Base-by-base conservation (phyloP, 2,888 invertebrate genomes). In the Bellardia pandia region DNA sequence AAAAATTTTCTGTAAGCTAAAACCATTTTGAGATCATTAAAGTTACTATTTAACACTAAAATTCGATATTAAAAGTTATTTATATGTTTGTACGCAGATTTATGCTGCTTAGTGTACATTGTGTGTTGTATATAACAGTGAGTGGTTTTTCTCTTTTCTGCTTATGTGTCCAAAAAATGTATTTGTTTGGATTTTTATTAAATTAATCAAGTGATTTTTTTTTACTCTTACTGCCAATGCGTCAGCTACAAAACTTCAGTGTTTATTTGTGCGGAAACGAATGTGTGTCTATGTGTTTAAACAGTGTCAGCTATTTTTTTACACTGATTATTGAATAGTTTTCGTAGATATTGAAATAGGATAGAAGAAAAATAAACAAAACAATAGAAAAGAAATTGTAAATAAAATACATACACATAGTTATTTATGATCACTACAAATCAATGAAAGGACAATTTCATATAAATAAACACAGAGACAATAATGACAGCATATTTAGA, bases 151-250 rank as follows among this genome's bases (percentile, higher is more conserved):
- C 42, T 82, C 37, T 13, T 60, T 82, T 76, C 23, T 76, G 69
- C n/a, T 69, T 60, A 69, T 76, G 60, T 76, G 42, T 51, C 68
- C 45, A 75, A 51, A 51, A 30, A 51, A 30, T 48, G 51, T 69
- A 4, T 60, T 37, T 69, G 7, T 51, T 77, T 33, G 11, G 11
- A 33, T 40, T 77, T 66, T 86, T 79, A 64, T 75, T 78, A 82
- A 78, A 78, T 83, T 86, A 86, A 86, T 86, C 86, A 86, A 86
- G 69, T 82, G 82, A 78, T 75, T 51, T 69, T 23, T 23, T 23
- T 23, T 23, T 23, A 23, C 23, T 58, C 72, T 33, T 58, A 60
- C 64, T 81, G 40, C 71, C 68, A 75, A 9, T 69, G 75, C 79
- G 45, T 66, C 66, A 37, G 58, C 66, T 37, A 53, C 33, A 40